Evolutionary conservation across 2,888 invertebrate genomes (phyloP), one percentile per base, ranked within the genome.

Genomic region (Rhaphigaster nebulosa): DNA sequence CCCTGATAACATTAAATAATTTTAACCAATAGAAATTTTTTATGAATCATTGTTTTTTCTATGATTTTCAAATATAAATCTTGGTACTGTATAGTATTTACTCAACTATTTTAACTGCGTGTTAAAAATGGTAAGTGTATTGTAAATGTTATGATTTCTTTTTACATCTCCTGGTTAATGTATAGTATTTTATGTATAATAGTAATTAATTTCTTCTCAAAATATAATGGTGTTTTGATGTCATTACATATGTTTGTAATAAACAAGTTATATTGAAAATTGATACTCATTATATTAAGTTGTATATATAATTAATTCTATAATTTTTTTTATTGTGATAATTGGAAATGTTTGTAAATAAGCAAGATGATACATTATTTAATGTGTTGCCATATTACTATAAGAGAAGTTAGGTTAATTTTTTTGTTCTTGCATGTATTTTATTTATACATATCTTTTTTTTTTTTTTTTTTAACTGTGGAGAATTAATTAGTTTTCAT

Each of bases 1-100:
- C 91, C 98, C 98, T 97, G 93, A 38, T 93, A 91, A 90, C 52
- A 89, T 38, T 23, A 34, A 60, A 20, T 65, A n/a, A 54, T 87
- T 84, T 45, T 84, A 84, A 38, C 1, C 45, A 76, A 20, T 38
- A 15, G 29, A 29, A 76, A 38, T 76, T 23, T 15, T n/a, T 23
- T 34, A 34, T 34, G 18, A 34, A 29, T 65, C 29, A 34, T n/a
- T 4, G 5, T 76, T 76, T 76, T 76, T 15, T 29, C 13, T 15
- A n/a, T n/a, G 65, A 29, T 65, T 65, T 65, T 76, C 4, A 34
- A 38, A 23, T 29, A 38, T 76, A 65, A 65, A 34, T 65, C 29
- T 65, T 65, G 65, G 38, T 20, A 76, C 70, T 76, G 70, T 76
- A 38, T 76, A 76, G 29, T 76, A 23, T 76, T 76, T 20, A 38